Evolutionary conservation across 2,797 vertebrate genomes (phyloP).

Genomic region (Hippopotamyrus pictus): DNA sequence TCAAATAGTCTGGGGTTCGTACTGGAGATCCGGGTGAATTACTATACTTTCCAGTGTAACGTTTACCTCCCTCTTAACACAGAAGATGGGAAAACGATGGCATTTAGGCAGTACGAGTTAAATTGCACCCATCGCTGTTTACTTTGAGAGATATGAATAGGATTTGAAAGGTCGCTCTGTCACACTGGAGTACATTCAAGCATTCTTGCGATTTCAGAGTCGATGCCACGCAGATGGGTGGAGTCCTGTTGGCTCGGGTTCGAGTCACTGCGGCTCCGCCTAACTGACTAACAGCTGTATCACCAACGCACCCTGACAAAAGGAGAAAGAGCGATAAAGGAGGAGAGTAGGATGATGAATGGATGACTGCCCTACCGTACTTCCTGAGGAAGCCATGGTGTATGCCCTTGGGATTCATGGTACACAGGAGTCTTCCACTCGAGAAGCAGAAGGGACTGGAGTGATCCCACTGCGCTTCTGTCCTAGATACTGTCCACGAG

Average conservation of each 20-base stretch:
- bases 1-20: background rate
- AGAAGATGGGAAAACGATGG: background rate
- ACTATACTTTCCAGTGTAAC: background rate
- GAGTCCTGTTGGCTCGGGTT: background rate
- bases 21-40: background rate
- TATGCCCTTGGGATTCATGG: conserved; percentile 60
- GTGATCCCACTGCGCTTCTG: conserved; percentile 13
- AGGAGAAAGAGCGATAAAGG: background rate
- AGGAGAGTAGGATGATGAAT: background rate
- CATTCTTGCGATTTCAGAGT: background rate
- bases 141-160: background rate
- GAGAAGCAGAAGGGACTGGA: conserved; percentile 11
- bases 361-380: conserved; percentile 58
- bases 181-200: background rate
- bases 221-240: background rate
- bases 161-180: background rate
- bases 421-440: background rate
- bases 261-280: background rate
- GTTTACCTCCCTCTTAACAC: background rate
- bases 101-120: background rate
- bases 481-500: background rate
- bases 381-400: conserved; percentile 70
- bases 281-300: background rate
- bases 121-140: background rate
- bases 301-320: background rate